Base-by-base conservation (phyloP, 2,113 vertebrate genomes). In the Vimba vimba region DNA sequence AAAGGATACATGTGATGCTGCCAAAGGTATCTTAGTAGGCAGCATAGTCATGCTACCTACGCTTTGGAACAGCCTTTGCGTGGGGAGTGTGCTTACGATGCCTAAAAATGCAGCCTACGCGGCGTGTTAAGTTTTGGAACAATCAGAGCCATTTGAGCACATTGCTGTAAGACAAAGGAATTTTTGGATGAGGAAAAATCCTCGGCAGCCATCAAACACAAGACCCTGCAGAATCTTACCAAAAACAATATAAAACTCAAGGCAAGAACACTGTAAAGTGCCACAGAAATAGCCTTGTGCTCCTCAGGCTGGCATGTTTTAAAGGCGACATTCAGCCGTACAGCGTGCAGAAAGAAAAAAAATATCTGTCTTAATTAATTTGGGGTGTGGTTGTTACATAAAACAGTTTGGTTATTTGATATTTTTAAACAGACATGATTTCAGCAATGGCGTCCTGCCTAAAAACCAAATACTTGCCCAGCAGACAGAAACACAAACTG, bases 191-290 rank as follows among this genome's bases (percentile, higher is more conserved):
- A 88, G 80, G 30, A 86, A 80, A 52, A 87, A 86, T 66, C 86
- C 80, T 89, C 81, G 36, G 39, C 43, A 88, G 75, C 83, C 86
- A 83, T 74, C 79, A 73, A 43, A 83, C n/a, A 66, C 43, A 50
- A 83, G 81, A 80, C 85, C 43, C 4, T 30, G 78, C 27, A 57
- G 55, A 60, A 23, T 55, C 62, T 79, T 59, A 87, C 88, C 89
- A 89, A 87, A 85, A 88, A 66, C 79, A 90, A 90, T 84, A 89
- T 85, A 83, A 88, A 88, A 62, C 27, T 83, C 82, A 88, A 50
- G 88, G 43, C 1, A 45, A 23, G 36, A 71, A 43, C 10, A 8
- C 19, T 23, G 55, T 57, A 43, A 12, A 75, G 73, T 89, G 89
- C 82, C 86, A 89, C 79, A 74, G 77, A 23, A 68, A 59, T 79